phyloP scores from a whole-genome alignment of 2,888 invertebrate genomes.

The Gastrophysa polygoni region DNA sequence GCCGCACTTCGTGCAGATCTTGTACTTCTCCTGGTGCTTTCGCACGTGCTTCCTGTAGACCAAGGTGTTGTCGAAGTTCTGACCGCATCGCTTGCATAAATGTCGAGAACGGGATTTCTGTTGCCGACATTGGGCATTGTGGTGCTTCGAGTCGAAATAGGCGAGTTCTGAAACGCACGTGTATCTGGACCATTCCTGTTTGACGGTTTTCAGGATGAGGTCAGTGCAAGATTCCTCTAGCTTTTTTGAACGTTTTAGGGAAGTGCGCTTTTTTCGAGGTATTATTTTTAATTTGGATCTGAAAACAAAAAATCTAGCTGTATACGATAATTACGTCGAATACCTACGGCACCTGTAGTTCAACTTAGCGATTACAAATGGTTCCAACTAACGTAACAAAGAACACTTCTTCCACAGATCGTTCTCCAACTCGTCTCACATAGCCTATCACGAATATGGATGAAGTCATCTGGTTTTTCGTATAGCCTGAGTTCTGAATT shows the following conservation, averaged over 20 bases:
- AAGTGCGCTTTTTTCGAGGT: neutral
- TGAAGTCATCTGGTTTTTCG: too few species aligned
- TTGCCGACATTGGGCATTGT: too few species aligned
- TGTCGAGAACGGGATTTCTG: neutral
- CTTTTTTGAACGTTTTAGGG: neutral
- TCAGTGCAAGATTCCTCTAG: neutral
- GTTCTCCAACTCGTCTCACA: too few species aligned
- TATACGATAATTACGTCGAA: neutral
- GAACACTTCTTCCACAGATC: too few species aligned
- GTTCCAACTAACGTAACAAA: too few species aligned
- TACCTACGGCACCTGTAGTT: too few species aligned
- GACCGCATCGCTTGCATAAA: slow-evolving; percentile 27
- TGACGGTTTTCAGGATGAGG: neutral
- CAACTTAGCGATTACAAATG: too few species aligned
- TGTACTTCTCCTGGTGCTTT: slow-evolving; percentile 31
- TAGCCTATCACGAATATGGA: too few species aligned
- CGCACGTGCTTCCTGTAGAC: slow-evolving; percentile 32
- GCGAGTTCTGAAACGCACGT: too few species aligned
- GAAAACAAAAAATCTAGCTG: neutral
- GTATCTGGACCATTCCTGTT: neutral
- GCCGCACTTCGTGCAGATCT: slow-evolving; percentile 55
- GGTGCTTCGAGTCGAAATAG: too few species aligned
- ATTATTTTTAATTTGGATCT: neutral
- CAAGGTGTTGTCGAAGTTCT: slow-evolving; percentile 31
- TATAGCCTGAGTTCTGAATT: too few species aligned